A percentile compares a stretch with the other conserved stretches of the same genome.
These are phyloP conservation scores for Pterocles gutturalis DNA, from an alignment of 2,113 vertebrate species.

Conservation along the genomic window DNA sequence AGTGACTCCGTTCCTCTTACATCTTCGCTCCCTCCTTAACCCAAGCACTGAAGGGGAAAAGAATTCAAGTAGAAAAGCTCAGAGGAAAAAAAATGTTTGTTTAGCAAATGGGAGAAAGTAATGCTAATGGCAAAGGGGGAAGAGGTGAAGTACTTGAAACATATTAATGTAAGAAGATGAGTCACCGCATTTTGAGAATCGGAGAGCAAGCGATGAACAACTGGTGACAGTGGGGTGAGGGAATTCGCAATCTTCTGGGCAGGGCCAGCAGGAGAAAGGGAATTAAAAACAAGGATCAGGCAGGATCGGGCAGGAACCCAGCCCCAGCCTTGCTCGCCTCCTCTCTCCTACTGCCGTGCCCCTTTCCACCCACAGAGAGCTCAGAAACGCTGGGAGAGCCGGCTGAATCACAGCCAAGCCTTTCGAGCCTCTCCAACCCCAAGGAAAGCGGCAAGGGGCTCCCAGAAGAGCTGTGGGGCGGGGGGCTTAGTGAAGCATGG, in stretches of 20 bases:
- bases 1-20: background rate
- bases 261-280: background rate
- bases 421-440: background rate
- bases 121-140: background rate
- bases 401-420: accelerated
- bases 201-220: background rate
- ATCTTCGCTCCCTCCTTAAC: background rate
- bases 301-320: background rate
- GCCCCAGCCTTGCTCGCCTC: background rate
- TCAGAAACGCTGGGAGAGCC: accelerated
- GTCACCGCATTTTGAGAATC: background rate
- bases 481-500: accelerated
- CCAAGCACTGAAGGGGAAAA: background rate
- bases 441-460: background rate
- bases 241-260: background rate
- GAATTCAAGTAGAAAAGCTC: background rate
- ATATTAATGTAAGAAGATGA: background rate
- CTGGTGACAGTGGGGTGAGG: slow-evolving; percentile 37
- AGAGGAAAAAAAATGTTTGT: background rate
- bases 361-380: accelerated
- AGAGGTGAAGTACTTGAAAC: background rate
- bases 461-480: background rate
- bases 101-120: background rate
- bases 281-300: background rate
- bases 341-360: background rate